phyloP scores from a whole-genome alignment of 2,888 invertebrate genomes.

The Boloria euphrosyne region DNA sequence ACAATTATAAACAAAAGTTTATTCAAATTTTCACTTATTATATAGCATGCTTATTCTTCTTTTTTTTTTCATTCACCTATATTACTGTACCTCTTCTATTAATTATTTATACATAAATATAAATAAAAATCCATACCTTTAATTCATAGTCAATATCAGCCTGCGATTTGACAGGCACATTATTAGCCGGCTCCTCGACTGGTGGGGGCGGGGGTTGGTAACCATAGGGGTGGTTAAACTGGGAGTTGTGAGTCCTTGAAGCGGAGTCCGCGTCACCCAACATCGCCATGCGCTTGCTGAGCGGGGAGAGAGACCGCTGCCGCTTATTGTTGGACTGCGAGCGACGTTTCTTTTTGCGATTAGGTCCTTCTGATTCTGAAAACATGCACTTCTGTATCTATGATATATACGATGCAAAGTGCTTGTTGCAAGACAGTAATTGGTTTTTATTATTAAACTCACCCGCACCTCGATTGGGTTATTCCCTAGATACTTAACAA shows the following conservation, averaged over 20 bases:
- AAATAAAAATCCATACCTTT: constrained; percentile 64
- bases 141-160: constrained; percentile 85
- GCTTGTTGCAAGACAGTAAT: neutral
- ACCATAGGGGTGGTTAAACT: constrained; percentile 87
- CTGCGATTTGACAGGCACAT: constrained; percentile 59
- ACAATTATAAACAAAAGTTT: no score
- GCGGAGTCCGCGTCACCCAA: constrained; percentile 81
- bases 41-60: no score
- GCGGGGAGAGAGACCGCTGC: constrained; percentile 89
- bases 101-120: no score
- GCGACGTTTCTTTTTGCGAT: constrained; percentile 82
- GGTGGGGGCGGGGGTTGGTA: constrained; percentile 83
- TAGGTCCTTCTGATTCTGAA: constrained; percentile 78
- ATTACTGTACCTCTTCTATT: no score
- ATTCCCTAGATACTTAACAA: no score
- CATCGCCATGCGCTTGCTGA: constrained; percentile 92
- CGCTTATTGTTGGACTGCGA: constrained; percentile 82
- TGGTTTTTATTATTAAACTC: neutral
- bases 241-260: constrained; percentile 80
- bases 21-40: neutral
- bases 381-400: constrained; percentile 32
- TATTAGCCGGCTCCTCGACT: constrained; percentile 63
- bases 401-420: constrained; percentile 5
- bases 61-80: neutral
- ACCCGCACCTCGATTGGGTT: no score